Evolutionary conservation across 2,797 vertebrate genomes (phyloP), one percentile per base, ranked within the genome.

Genomic region (Ctenosaura bakeri): DNA sequence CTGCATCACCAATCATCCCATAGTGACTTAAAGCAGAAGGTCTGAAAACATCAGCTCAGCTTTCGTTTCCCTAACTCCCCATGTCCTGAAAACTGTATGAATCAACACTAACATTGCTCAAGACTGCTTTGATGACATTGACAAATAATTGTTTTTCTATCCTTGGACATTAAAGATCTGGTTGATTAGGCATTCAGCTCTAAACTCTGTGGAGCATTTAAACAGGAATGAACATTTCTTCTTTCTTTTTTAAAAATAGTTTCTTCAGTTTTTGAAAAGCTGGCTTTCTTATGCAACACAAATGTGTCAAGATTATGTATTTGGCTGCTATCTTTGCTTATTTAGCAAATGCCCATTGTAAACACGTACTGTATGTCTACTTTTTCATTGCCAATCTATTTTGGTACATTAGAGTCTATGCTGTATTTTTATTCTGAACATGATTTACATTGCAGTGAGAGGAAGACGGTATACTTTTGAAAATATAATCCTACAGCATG

Each of bases 261-360:
- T 73, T 54, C 69, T 83, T 88, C 79, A 56, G 8, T 80, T 82
- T 35, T 13, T 59, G 26, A 74, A 79, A 83, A 42, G 38, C 26
- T 74, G 64, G 35, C 79, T 74, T 80, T 66, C 62, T 38, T 71
- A 88, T 38, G 29, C 71, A 35, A 62, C 35, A 82, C 50, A 71
- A 74, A 88, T 32, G 26, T 83, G 87, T 88, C 87, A 83, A 42
- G 64, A 82, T 88, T 73, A 88, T 88, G 83, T 88, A 88, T 88
- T 29, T 74, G 26, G 52, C 26, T 74, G 35, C 79, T 83, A 82
- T 46, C 52, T 82, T 88, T 59, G 66, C 52, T 83, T 74, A 32
- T 88, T 73, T 82, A 56, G 66, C 50, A 73, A 82, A 88, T 73
- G 78, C 10, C 5, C 10, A 12, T 5, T 59, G 52, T 46, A 38